Evolutionary conservation across 2,113 vertebrate genomes (phyloP), one percentile per base, ranked within the genome.

Genomic region (Nothoprocta perdicaria): DNA sequence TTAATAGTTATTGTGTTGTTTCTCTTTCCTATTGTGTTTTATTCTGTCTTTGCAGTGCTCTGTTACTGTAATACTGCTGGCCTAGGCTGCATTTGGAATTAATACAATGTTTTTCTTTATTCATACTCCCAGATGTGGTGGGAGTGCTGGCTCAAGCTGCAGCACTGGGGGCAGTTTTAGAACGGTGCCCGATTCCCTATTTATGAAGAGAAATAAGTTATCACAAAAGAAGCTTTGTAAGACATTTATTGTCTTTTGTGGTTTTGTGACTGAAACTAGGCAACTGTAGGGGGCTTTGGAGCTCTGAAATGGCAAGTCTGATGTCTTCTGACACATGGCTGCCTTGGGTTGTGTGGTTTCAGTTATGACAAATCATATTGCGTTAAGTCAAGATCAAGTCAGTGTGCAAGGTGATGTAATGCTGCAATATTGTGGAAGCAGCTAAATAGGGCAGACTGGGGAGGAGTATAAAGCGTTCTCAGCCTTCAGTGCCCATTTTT

Each of bases 381-480:
- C 67, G 67, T 92, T 85, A 94, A 90, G 85, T 88, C 82, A 88
- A 67, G 66, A 88, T 63, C 67, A 69, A 75, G 63, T 85, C 72
- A 87, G 60, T 10, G 2, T 66, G 55, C 4, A n/a, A 82, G 33
- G 81, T 57, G 78, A 90, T 74, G 60, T 84, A 90, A 77, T 77
- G 50, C 46, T 77, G 41, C 31, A 71, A 14, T 85, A 55, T 35
- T 63, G 78, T 66, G 63, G 45, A 71, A 92, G 58, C 11, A 77
- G 50, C 52, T 82, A 62, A 31, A 76, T 52, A 35, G 55, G 35
- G 45, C 63, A 84, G 61, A 66, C 22, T 5, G 50, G 45, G 55
- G 38, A 81, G 50, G 45, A 80, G 55, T 5, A 62, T 10, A 48
- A 69, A 68, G 15, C 2, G 41, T 63, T 61, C 21, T 77, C 61